phyloP scores from a whole-genome alignment of 1,140 invertebrate genomes.

The Periplaneta americana region DNA sequence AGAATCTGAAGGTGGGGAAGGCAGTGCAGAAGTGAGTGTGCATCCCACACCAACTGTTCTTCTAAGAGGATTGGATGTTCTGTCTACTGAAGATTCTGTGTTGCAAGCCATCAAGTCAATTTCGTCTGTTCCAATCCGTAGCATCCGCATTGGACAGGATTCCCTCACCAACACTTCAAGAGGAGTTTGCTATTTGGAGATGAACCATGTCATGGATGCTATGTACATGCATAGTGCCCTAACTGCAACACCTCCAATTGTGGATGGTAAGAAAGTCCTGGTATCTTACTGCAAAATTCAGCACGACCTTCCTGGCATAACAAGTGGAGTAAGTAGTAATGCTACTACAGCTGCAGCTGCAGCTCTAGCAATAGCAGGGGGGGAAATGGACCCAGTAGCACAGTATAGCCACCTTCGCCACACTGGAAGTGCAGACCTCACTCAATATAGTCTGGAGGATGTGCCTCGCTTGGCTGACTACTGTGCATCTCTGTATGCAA shows the following conservation, averaged over 20 bases:
- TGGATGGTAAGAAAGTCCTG: slow-evolving; percentile 57
- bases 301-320: not conserved
- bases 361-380: too few species aligned
- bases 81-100: slow-evolving; percentile 83
- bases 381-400: not conserved
- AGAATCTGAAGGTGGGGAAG: slow-evolving; percentile 69
- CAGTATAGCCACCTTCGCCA: not conserved
- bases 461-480: slow-evolving; percentile 71
- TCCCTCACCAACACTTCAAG: slow-evolving; percentile 71
- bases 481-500: slow-evolving; percentile 70
- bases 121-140: slow-evolving; percentile 60
- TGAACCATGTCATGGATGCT: slow-evolving; percentile 78
- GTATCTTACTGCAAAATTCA: slow-evolving; percentile 56
- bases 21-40: slow-evolving; percentile 78
- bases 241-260: slow-evolving; percentile 49
- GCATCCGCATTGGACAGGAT: slow-evolving; percentile 76
- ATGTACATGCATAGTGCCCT: slow-evolving; percentile 70
- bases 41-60: slow-evolving; percentile 78
- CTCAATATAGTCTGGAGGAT: slow-evolving; percentile 55
- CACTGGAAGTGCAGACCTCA: not conserved
- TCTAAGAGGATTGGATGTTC: slow-evolving; percentile 75
- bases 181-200: slow-evolving; percentile 78
- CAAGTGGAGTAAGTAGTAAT: not conserved
- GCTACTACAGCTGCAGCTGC: not conserved
- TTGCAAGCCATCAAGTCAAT: slow-evolving; percentile 56